phyloP scores from a whole-genome alignment of 2,888 invertebrate species.

The Axea sp. region DNA sequence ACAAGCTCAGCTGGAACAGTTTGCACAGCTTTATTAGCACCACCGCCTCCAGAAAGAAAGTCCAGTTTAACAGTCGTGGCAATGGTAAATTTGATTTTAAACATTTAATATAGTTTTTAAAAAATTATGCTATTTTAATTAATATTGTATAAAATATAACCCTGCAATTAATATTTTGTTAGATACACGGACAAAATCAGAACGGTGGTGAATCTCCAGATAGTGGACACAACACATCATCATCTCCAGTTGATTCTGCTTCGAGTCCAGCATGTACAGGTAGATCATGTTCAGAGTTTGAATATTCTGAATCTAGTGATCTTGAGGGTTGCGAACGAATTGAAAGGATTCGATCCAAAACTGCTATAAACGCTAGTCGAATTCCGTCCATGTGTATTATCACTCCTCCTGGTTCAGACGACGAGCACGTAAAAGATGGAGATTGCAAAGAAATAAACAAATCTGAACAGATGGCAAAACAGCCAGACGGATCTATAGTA shows the following conservation, averaged over 20 bases:
- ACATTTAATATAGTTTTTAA: background rate
- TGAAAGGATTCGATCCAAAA: constrained; percentile 91
- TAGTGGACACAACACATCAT: constrained; percentile 90
- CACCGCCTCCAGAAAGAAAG: constrained; percentile 90
- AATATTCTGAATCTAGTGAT: constrained; percentile 92
- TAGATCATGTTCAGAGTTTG: constrained; percentile 87
- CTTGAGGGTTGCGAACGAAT: constrained; percentile 92
- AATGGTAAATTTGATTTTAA: constrained; percentile 69
- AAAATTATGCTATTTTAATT: too few relatives aligned
- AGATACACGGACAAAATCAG: constrained; percentile 79
- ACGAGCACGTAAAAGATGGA: constrained; percentile 83
- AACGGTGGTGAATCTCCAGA: constrained; percentile 88
- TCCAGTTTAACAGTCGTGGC: constrained; percentile 82
- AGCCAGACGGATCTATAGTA: constrained; percentile 69
- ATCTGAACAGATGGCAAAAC: constrained; percentile 57
- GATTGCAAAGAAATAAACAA: constrained; percentile 69
- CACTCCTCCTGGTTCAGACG: constrained; percentile 92
- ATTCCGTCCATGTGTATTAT: constrained; percentile 96
- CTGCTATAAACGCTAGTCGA: constrained; percentile 90
- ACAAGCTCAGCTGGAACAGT: constrained; percentile 95
- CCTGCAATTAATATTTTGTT: too few relatives aligned
- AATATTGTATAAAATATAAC: too few relatives aligned
- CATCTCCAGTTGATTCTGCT: constrained; percentile 88
- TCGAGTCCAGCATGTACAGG: constrained; percentile 86
- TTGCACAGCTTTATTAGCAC: constrained; percentile 90